These are phyloP conservation scores for Trypoxylus dichotomus DNA, from an alignment of 1,140 invertebrate genomes.

Conservation along the genomic window DNA sequence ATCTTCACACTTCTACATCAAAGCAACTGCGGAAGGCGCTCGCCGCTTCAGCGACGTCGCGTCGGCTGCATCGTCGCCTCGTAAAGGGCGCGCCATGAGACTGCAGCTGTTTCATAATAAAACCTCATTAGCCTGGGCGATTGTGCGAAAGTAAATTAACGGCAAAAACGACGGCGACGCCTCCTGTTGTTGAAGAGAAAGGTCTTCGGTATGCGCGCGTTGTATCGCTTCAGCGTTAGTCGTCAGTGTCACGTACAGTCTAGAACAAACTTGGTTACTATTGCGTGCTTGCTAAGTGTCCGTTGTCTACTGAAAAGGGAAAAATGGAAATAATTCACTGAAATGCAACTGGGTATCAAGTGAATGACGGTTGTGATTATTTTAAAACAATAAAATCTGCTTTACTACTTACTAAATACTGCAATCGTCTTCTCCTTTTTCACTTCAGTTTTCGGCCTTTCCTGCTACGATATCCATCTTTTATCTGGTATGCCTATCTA, in stretches of 20 bases:
- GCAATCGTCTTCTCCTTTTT: too few relatives aligned
- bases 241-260: background rate
- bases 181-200: background rate
- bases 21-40: background rate
- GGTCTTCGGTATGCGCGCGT: background rate
- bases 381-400: too few relatives aligned
- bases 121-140: slow-evolving; percentile 17
- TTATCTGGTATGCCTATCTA: too few relatives aligned
- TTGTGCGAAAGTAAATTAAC: slow-evolving; percentile 24
- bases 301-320: too few relatives aligned
- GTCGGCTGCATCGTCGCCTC: background rate
- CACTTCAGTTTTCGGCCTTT: too few relatives aligned
- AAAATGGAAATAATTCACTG: too few relatives aligned
- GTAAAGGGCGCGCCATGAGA: background rate
- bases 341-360: too few relatives aligned
- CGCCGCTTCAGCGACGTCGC: background rate
- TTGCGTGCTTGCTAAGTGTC: too few relatives aligned
- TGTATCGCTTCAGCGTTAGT: background rate
- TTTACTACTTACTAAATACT: too few relatives aligned
- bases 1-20: slow-evolving; percentile 20
- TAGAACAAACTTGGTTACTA: too few relatives aligned
- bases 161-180: background rate
- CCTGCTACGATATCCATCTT: too few relatives aligned
- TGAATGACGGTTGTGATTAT: too few relatives aligned
- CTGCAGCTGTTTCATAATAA: slow-evolving; percentile 24